Conservation (phyloP, 1,140 invertebrate genomes). For the Drosophila persimilis region DNA sequence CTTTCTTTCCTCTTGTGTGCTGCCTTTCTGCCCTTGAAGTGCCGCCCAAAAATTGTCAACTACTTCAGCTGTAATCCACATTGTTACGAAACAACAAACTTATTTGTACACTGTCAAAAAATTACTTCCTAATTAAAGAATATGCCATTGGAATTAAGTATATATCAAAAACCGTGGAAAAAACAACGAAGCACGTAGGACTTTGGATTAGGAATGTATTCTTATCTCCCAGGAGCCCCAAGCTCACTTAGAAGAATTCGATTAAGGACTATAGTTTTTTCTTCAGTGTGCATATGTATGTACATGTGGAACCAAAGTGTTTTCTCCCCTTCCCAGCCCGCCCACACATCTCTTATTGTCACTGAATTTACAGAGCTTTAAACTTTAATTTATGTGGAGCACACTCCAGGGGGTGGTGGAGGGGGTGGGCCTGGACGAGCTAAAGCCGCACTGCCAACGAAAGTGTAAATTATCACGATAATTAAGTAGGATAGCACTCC, state of each 20-base stretch:
- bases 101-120: slow-evolving; percentile 26
- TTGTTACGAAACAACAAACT: slow-evolving; percentile 67
- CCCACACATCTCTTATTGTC: not conserved
- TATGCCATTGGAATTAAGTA: not conserved
- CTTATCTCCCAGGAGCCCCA: not conserved
- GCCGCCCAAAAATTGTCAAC: slow-evolving; percentile 57
- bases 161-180: too few relatives aligned
- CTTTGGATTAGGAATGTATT: too few relatives aligned
- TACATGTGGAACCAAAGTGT: not conserved
- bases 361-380: slow-evolving; percentile 69
- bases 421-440: slow-evolving; percentile 47
- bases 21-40: not conserved
- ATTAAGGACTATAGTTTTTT: not conserved
- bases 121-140: not conserved
- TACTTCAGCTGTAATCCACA: slow-evolving; percentile 76
- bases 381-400: slow-evolving; percentile 75
- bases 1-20: not conserved
- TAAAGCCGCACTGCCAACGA: slow-evolving; percentile 59
- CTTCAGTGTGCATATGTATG: not conserved
- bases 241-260: too few relatives aligned
- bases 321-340: not conserved
- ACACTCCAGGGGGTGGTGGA: slow-evolving; percentile 15
- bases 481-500: slow-evolving; percentile 55
- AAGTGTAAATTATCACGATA: slow-evolving; percentile 81
- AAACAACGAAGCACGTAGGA: too few relatives aligned